Conservation (phyloP, 2,797 vertebrate genomes). For the Phalloptychus januarius region DNA sequence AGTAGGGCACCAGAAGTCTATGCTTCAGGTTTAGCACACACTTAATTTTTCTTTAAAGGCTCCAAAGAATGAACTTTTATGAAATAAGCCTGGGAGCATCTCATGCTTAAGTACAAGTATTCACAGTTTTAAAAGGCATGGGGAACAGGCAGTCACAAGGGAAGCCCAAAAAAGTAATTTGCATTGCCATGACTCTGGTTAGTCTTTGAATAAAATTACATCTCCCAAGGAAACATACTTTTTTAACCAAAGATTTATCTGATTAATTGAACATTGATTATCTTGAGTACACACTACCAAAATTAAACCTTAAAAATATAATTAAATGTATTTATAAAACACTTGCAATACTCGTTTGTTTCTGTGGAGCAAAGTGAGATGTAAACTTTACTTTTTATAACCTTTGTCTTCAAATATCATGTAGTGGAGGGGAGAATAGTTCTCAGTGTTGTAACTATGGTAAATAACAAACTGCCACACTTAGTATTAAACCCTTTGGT, state of each 20-base stretch:
- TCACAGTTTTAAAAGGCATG: background rate
- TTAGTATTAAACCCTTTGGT: background rate
- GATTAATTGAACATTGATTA: constrained; percentile 15
- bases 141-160: background rate
- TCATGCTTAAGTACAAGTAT: constrained; percentile 6
- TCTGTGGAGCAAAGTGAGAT: background rate
- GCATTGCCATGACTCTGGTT: constrained; percentile 15
- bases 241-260: constrained; percentile 3
- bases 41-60: background rate
- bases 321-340: background rate
- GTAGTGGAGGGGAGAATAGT: background rate
- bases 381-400: background rate
- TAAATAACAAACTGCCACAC: background rate
- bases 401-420: background rate
- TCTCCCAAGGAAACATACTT: background rate
- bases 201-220: constrained; percentile 32
- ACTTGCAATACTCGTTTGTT: background rate
- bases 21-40: background rate
- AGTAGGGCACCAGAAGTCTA: background rate
- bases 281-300: constrained; percentile 8
- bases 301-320: constrained; percentile 8
- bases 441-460: background rate
- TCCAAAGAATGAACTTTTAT: background rate
- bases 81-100: constrained; percentile 2
- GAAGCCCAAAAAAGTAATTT: constrained; percentile 8